Conservation (phyloP, 2,888 invertebrate species). For the Ochropleura plecta region DNA sequence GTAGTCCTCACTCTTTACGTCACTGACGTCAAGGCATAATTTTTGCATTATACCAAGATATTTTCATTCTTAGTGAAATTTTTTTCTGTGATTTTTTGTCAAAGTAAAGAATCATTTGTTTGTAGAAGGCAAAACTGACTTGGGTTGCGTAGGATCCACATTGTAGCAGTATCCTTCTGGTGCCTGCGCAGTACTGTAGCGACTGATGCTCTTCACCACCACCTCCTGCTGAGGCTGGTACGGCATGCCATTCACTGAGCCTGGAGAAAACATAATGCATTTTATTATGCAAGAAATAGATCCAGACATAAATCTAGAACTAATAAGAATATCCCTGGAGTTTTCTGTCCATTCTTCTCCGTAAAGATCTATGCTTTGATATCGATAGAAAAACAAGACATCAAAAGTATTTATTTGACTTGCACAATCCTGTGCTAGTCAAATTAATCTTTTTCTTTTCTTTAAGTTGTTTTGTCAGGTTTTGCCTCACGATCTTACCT, state of each 20-base stretch:
- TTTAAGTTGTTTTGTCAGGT: not conserved
- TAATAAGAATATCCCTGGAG: too few relatives aligned
- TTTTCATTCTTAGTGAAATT: not conserved
- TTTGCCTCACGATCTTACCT: constrained; percentile 70
- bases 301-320: not conserved
- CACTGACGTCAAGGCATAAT: too few relatives aligned
- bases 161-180: constrained; percentile 89
- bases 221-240: constrained; percentile 88
- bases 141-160: constrained; percentile 87
- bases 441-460: not conserved
- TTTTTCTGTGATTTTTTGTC: not conserved
- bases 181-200: constrained; percentile 86
- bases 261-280: constrained; percentile 62
- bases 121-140: constrained; percentile 78
- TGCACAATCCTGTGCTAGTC: too few relatives aligned
- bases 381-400: too few relatives aligned
- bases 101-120: not conserved
- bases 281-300: not conserved
- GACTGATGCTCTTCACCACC: constrained; percentile 88
- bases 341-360: too few relatives aligned
- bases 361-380: too few relatives aligned
- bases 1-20: too few relatives aligned
- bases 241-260: constrained; percentile 85
- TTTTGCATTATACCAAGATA: not conserved
- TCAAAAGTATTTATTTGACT: too few relatives aligned